These are phyloP conservation scores for Cyprinodon brontotheroides DNA, from an alignment of 2,113 vertebrate species.

Conservation along the genomic window DNA sequence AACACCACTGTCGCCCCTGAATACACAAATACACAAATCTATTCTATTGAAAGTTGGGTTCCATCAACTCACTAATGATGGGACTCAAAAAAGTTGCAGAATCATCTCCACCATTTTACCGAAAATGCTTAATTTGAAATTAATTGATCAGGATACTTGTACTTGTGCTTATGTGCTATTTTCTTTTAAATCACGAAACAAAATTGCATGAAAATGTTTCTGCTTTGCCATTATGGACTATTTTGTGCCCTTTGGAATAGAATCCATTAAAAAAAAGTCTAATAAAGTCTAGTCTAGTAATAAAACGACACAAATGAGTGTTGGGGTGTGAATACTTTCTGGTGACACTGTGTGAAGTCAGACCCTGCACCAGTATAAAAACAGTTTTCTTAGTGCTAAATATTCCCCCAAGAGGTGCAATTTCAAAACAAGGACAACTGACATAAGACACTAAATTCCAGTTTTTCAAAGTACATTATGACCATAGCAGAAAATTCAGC, in stretches of 20 bases:
- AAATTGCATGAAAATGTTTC: background rate
- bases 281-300: background rate
- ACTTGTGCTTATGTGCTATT: too few relatives aligned
- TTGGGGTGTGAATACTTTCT: background rate
- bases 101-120: background rate
- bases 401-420: slow-evolving; percentile 7
- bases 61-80: too few relatives aligned
- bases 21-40: too few relatives aligned
- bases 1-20: too few relatives aligned
- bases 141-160: too few relatives aligned
- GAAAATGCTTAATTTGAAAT: too few relatives aligned
- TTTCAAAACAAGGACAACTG: slow-evolving; percentile 15
- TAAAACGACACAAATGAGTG: background rate
- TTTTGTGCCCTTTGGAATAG: background rate
- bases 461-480: slow-evolving; percentile 2
- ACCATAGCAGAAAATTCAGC: background rate
- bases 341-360: slow-evolving; percentile 1
- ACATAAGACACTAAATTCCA: background rate
- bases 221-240: background rate
- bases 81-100: background rate
- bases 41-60: too few relatives aligned
- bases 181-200: background rate
- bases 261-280: background rate
- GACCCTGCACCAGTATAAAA: slow-evolving; percentile 20
- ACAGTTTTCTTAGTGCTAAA: slow-evolving; percentile 13